A percentile compares a stretch with the other conserved stretches of the same genome.
Conservation (phyloP, 2,888 invertebrate species). For the Thecophora atra region DNA sequence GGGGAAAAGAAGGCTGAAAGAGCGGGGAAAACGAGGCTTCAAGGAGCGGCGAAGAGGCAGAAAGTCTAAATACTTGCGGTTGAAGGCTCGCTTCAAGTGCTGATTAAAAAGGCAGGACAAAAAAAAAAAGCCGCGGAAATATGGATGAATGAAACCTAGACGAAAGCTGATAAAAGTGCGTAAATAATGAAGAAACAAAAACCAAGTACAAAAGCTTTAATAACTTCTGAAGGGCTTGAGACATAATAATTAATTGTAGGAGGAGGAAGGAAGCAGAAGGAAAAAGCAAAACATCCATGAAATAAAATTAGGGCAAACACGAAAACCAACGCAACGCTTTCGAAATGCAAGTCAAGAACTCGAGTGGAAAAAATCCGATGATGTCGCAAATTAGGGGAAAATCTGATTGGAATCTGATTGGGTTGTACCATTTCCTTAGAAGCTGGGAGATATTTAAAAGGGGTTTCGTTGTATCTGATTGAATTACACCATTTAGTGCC, state of each 20-base stretch:
- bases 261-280: neutral
- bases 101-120: too few relatives aligned
- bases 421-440: too few relatives aligned
- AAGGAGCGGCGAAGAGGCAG: constrained; percentile 18
- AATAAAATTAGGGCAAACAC: too few relatives aligned
- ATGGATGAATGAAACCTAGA: constrained; percentile 19
- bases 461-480: too few relatives aligned
- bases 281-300: neutral
- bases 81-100: too few relatives aligned
- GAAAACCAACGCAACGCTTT: too few relatives aligned
- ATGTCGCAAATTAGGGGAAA: too few relatives aligned
- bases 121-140: neutral
- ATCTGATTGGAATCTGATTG: too few relatives aligned
- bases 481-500: too few relatives aligned
- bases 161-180: constrained; percentile 14
- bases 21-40: neutral
- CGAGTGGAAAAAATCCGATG: too few relatives aligned
- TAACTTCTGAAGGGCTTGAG: constrained; percentile 10
- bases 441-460: too few relatives aligned
- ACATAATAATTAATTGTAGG: neutral
- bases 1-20: constrained; percentile 3
- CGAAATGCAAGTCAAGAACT: too few relatives aligned
- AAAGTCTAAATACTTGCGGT: neutral
- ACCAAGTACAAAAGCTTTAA: constrained; percentile 2
- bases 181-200: constrained; percentile 2